phyloP scores from a whole-genome alignment of 2,888 invertebrate species.

The Erebia epiphron region DNA sequence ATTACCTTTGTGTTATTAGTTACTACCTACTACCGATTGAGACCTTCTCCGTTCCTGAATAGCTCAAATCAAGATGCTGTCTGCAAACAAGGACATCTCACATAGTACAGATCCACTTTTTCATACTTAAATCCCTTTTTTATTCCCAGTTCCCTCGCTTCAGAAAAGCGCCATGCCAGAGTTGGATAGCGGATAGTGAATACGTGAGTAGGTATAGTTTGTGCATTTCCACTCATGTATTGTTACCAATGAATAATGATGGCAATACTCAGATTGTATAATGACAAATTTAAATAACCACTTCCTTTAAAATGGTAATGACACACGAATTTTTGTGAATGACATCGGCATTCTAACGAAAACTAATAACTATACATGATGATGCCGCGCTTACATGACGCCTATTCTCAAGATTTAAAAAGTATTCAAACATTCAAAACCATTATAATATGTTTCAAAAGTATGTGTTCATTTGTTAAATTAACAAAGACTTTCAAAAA shows the following conservation, averaged over 20 bases:
- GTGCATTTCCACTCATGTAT: neutral
- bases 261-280: neutral
- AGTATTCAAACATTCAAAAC: neutral
- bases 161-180: too few species aligned
- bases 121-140: neutral
- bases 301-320: slow-evolving; percentile 21
- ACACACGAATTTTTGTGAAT: slow-evolving; percentile 9
- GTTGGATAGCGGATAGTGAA: neutral
- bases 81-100: neutral
- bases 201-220: neutral
- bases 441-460: neutral
- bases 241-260: neutral
- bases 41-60: neutral
- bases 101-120: neutral
- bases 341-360: neutral
- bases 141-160: too few species aligned
- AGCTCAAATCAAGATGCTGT: neutral
- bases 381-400: neutral
- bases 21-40: too few species aligned
- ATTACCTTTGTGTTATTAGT: too few species aligned
- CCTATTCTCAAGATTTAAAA: neutral
- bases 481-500: neutral
- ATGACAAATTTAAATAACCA: slow-evolving; percentile 12
- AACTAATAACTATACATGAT: too few species aligned
- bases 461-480: neutral